Evolutionary conservation across 2,113 vertebrate species (phyloP), one percentile per base, ranked within the genome.

Genomic region (Alethe castanea): DNA sequence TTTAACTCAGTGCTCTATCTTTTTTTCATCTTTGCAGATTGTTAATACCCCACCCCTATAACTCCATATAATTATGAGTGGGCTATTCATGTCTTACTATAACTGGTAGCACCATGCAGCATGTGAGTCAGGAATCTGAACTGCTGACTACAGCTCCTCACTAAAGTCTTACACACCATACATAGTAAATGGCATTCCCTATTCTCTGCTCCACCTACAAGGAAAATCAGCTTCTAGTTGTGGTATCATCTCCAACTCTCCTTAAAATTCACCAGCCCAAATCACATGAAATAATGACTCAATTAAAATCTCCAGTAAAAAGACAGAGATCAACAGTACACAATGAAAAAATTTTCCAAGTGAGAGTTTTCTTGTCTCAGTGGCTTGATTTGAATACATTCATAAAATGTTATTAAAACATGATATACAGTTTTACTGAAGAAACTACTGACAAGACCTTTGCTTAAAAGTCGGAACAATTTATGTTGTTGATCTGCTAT

Each of bases 361-460:
- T 85, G 76, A 74, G 77, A 83, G 53, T 47, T 78, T 42, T 84
- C 65, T 38, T 67, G 84, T 94, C 54, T 93, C 38, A 3, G 69
- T 8, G 9, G 35, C 53, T 94, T 81, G 53, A 88, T 92, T 96
- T 92, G 80, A 96, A 97, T 73, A 91, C 62, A 88, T 96, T 95
- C 57, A 96, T 94, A 94, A 95, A 90, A 95, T 40, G 33, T 90
- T 94, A 97, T 96, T 95, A 92, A 96, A 97, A 88, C 2, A 15
- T 77, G 78, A 94, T 89, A 96, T 64, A 87, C 95, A 96, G 78
- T 97, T 97, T 96, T 96, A 96, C 88, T 95, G 92, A 96, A 80
- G 47, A 89, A 86, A 85, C 81, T 80, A 94, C 85, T 67, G 65
- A 90, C 79, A 91, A 91, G 86, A 95, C 94, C 90, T 97, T 94